Base-by-base conservation (phyloP, 2,113 vertebrate genomes). In the Poeciliopsis prolifica region DNA sequence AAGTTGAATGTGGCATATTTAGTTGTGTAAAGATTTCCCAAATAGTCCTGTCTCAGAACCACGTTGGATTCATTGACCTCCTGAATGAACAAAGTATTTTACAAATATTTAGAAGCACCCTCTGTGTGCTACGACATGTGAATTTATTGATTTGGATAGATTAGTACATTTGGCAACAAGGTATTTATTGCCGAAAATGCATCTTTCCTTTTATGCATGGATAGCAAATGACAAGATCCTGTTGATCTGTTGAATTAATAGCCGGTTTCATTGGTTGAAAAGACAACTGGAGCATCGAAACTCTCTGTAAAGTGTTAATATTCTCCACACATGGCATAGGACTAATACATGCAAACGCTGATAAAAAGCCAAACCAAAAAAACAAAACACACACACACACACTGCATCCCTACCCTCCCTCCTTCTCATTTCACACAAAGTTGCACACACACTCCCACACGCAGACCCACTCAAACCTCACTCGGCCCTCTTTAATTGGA, bases 401-500 rank as follows among this genome's bases (percentile, higher is more conserved):
- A 22, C 51, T 19, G 24, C 28, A 44, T 67, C 40, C 70, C 48
- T 70, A 60, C 67, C 35, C 70, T 60, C 35, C 73, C 44, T 65
- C 51, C 70, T 79, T 67, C 75, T 76, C 70, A 63, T 79, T 78
- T 80, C 81, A 86, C 85, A 76, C 81, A 80, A 74, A 79, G 67
- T 30, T 33, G 54, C 83, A 65, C 80, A 67, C 37, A 63, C 76
- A 70, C 72, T 44, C 77, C 66, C 86, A 62, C 89, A 82, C 83
- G 68, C 85, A 65, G 90, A 75, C 88, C 89, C 91, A 85, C 92
- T 91, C 89, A 82, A 91, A 87, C 83, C 89, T 87, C 88, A 72
- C 92, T 79, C 87, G 82, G 87, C 95, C 95, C 94, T 91, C 95
- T 95, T 97, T 99, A 99, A 98, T 99, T 99, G 97, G 96, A 97